Conservation (phyloP, 1,140 invertebrate species). For the Drosophila punjabiensis region DNA sequence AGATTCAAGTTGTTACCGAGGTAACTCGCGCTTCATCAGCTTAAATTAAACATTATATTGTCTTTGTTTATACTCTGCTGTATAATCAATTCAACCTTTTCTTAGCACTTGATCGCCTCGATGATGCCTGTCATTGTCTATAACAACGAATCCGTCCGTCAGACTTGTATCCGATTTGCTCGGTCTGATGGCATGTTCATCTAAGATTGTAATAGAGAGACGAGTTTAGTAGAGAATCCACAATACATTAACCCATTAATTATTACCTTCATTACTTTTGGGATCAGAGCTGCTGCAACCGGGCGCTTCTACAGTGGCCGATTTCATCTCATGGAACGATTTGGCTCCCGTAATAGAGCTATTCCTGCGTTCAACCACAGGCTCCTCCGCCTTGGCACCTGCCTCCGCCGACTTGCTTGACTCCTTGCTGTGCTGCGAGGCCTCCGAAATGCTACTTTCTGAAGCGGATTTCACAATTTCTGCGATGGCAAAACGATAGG, state of each 20-base stretch:
- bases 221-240: neutral
- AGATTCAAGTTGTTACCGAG: too few relatives aligned
- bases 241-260: too few relatives aligned
- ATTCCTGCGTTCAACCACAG: constrained; percentile 59
- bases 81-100: constrained; percentile 85
- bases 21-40: too few relatives aligned
- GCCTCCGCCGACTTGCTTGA: constrained; percentile 89
- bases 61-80: neutral
- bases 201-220: constrained; percentile 49
- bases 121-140: constrained; percentile 85
- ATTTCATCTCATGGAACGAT: constrained; percentile 84
- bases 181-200: constrained; percentile 87
- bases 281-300: constrained; percentile 41
- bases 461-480: constrained; percentile 92
- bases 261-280: constrained; percentile 66
- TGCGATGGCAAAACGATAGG: neutral
- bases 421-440: constrained; percentile 89
- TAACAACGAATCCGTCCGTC: constrained; percentile 95
- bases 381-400: constrained; percentile 81
- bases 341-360: constrained; percentile 81
- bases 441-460: constrained; percentile 94
- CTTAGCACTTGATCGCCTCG: constrained; percentile 87
- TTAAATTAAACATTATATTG: neutral
- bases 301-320: constrained; percentile 67
- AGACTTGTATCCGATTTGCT: constrained; percentile 96